These are phyloP conservation scores for Antennarius striatus DNA, from an alignment of 2,113 vertebrate species.

Conservation along the genomic window DNA sequence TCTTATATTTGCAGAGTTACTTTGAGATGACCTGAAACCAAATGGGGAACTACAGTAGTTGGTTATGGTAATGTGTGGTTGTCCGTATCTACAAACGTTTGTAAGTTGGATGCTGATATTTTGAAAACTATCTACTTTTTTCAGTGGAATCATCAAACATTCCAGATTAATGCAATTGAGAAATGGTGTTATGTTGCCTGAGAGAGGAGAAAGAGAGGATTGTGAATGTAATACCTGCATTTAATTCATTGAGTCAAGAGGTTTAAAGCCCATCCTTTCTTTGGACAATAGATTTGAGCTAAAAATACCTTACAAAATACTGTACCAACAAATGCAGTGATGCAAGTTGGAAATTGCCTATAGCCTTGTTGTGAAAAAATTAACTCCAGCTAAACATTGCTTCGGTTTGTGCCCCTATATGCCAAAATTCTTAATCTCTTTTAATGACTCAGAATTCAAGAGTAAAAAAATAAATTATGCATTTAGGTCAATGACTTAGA, in stretches of 20 bases:
- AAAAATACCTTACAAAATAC: not conserved
- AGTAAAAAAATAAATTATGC: slow-evolving; percentile 18
- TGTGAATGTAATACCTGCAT: too few species aligned
- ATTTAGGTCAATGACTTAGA: slow-evolving; percentile 22
- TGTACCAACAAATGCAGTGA: not conserved
- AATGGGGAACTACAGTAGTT: too few species aligned
- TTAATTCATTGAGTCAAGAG: not conserved
- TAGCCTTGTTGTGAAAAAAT: slow-evolving; percentile 1
- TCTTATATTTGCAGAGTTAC: too few species aligned
- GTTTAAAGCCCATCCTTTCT: not conserved
- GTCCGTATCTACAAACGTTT: too few species aligned
- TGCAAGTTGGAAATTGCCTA: not conserved
- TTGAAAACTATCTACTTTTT: too few species aligned
- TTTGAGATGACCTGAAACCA: too few species aligned
- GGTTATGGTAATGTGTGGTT: too few species aligned
- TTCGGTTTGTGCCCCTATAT: not conserved
- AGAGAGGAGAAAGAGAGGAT: not conserved
- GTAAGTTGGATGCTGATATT: too few species aligned
- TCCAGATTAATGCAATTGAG: too few species aligned
- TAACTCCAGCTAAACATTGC: not conserved
- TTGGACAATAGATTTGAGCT: not conserved
- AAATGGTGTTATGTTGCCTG: not conserved
- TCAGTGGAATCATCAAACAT: too few species aligned
- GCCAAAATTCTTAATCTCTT: not conserved
- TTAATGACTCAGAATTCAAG: slow-evolving; percentile 15